Evolutionary conservation across 2,888 invertebrate genomes (phyloP).

Genomic region (Nymphalis c-album): DNA sequence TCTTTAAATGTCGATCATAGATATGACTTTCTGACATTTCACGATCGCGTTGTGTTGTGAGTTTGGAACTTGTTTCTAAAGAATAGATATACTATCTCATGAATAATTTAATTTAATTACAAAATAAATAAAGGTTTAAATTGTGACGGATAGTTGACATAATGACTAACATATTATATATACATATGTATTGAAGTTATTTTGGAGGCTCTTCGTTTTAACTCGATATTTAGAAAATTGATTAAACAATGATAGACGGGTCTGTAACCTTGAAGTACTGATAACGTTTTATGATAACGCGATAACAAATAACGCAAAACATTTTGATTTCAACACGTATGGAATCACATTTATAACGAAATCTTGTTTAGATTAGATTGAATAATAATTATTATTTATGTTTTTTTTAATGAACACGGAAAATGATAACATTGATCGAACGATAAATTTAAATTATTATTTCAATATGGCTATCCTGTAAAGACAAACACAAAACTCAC

Average conservation of each 20-base stretch:
- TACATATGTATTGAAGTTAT: background rate
- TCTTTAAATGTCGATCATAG: no score
- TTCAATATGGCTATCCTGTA: no score
- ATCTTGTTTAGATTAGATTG: background rate
- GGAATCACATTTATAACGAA: background rate
- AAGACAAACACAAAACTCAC: no score
- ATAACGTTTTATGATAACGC: constrained; percentile 31
- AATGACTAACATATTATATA: no score
- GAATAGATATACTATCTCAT: no score
- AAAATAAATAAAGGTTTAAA: background rate
- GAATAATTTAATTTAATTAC: background rate
- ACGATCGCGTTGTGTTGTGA: no score
- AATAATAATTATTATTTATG: background rate
- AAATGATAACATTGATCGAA: background rate
- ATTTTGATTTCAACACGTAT: constrained; percentile 14
- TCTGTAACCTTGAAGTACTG: constrained; percentile 30
- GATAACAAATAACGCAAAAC: constrained; percentile 27
- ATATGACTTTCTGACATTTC: no score
- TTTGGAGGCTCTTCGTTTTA: background rate
- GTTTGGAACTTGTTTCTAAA: no score
- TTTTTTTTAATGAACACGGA: background rate
- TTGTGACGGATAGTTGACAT: no score
- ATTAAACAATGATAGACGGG: constrained; percentile 5
- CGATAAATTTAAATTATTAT: background rate
- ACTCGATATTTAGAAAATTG: constrained; percentile 6